Evolutionary conservation across 2,797 vertebrate genomes (phyloP).

Genomic region (Pangasius macronema): DNA sequence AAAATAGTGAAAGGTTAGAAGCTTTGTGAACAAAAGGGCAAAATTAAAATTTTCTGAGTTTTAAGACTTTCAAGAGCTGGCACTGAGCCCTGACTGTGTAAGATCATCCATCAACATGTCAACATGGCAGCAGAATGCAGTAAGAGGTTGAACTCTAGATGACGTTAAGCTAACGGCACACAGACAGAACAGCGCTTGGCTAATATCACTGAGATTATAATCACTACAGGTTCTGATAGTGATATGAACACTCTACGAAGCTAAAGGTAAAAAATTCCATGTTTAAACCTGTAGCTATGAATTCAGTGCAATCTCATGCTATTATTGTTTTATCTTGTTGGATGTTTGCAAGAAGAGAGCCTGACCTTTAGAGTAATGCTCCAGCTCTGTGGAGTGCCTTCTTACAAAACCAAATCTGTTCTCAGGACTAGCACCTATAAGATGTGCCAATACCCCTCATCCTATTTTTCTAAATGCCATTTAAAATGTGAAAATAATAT

Average conservation of each 20-base stretch:
- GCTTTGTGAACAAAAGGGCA: background rate
- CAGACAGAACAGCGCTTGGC: background rate
- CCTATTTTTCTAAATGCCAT: background rate
- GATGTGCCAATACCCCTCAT: background rate
- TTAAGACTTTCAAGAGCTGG: background rate
- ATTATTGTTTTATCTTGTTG: background rate
- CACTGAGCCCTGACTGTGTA: background rate
- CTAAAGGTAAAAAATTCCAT: background rate
- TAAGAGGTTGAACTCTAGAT: constrained; percentile 28
- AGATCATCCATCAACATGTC: constrained; percentile 26
- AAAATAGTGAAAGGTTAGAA: background rate
- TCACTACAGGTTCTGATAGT: background rate
- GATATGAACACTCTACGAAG: background rate
- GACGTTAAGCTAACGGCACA: background rate
- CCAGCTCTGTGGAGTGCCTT: constrained; percentile 10
- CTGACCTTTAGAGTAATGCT: background rate
- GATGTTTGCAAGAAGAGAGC: background rate
- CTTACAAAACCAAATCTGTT: constrained; percentile 10
- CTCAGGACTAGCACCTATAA: background rate
- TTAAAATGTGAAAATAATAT: background rate
- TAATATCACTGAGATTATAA: background rate
- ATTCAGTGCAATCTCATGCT: background rate
- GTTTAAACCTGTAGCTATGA: background rate
- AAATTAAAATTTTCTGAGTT: background rate
- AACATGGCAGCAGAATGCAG: constrained; percentile 7